These are phyloP conservation scores for Urosaurus nigricauda DNA, from an alignment of 2,797 vertebrate species.

Conservation along the genomic window DNA sequence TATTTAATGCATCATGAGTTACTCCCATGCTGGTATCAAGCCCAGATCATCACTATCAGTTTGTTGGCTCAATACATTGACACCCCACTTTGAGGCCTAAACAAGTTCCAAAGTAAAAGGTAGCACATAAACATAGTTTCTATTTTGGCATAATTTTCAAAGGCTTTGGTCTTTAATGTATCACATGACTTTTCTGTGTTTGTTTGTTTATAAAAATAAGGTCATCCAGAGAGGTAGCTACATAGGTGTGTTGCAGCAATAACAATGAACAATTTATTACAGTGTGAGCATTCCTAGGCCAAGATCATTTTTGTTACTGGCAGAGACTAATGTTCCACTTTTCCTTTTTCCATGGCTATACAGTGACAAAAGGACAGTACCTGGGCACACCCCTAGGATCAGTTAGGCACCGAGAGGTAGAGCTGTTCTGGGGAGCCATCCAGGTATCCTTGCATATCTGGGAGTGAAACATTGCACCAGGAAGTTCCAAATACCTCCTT, in stretches of 20 bases:
- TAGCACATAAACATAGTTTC: neutral
- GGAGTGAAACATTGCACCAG: no score
- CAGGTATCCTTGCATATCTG: no score
- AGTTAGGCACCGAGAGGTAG: no score
- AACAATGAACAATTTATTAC: neutral
- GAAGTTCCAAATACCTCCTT: no score
- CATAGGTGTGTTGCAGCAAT: neutral
- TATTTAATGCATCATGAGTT: conserved; percentile 2
- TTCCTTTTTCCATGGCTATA: no score
- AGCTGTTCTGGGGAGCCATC: no score
- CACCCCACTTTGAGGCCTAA: neutral
- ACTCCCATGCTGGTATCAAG: neutral
- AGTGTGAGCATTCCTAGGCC: no score
- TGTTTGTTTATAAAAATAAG: neutral
- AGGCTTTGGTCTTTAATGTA: neutral
- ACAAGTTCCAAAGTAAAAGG: neutral
- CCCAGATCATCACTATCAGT: neutral
- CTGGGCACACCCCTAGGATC: no score
- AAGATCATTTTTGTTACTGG: no score
- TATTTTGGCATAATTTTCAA: neutral
- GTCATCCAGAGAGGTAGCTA: neutral
- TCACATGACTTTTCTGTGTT: no score
- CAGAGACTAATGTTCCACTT: no score
- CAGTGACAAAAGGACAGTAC: no score
- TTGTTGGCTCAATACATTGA: neutral